Conservation (phyloP, 2,113 vertebrate species). For the Danionella cerebrum region DNA sequence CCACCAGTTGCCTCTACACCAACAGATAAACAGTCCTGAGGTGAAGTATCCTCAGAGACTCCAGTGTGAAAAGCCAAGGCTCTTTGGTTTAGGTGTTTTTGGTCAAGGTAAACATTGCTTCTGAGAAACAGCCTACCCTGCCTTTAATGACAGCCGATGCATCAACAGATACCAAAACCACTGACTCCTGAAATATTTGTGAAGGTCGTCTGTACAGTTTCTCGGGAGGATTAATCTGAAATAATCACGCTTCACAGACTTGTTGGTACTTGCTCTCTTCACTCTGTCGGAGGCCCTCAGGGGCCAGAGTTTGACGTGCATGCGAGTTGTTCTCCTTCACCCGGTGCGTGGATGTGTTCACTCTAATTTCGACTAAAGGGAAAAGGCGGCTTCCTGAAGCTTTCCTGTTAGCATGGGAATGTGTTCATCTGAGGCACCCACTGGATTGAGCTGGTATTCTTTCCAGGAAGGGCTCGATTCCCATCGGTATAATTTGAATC, state of each 20-base stretch:
- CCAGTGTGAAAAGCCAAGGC: no score
- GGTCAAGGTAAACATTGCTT: no score
- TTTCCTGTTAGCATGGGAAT: not conserved
- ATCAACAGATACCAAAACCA: no score
- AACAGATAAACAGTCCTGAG: no score
- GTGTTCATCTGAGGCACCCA: not conserved
- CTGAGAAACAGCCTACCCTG: no score
- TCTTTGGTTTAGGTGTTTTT: no score
- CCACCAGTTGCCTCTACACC: no score
- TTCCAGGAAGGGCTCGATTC: no score
- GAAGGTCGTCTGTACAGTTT: not conserved
- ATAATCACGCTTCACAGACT: not conserved
- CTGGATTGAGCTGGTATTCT: not conserved
- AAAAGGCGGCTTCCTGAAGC: conserved; percentile 4
- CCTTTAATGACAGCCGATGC: no score
- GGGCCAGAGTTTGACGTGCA: not conserved
- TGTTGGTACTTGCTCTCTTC: conserved; percentile 8
- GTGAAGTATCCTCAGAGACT: no score
- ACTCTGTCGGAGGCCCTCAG: not conserved
- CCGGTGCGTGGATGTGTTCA: conserved; percentile 20
- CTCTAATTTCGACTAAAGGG: not conserved
- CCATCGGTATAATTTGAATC: no score
- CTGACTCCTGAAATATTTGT: not conserved
- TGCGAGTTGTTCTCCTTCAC: not conserved
- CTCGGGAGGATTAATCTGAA: conserved; percentile 5